A percentile compares a stretch with the other conserved stretches of the same genome.
phyloP scores from a whole-genome alignment of 2,888 invertebrate species.

The Agrochola macilenta region DNA sequence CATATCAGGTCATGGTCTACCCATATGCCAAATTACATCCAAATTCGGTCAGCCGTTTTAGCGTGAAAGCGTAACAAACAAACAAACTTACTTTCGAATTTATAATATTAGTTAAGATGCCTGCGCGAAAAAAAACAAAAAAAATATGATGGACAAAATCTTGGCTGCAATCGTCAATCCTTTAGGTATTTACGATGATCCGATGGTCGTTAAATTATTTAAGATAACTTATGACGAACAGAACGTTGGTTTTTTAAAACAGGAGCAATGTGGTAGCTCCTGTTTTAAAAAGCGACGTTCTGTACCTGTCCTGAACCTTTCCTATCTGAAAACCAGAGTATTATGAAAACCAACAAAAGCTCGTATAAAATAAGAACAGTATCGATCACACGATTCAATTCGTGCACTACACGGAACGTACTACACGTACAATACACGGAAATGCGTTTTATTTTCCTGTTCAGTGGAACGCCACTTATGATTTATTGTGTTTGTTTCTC shows the following conservation, averaged over 20 bases:
- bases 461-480: slow-evolving; percentile 83
- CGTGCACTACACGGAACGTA: too few relatives aligned
- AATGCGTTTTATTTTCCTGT: slow-evolving; percentile 85
- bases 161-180: background rate
- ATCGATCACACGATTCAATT: slow-evolving; percentile 71
- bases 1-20: too few relatives aligned
- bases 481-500: slow-evolving; percentile 74
- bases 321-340: slow-evolving; percentile 6
- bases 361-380: slow-evolving; percentile 65
- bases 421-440: slow-evolving; percentile 71
- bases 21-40: too few relatives aligned
- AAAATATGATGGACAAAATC: background rate
- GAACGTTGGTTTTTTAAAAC: background rate
- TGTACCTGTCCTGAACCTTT: too few relatives aligned
- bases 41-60: too few relatives aligned
- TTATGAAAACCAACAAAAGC: slow-evolving; percentile 43
- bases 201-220: background rate
- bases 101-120: too few relatives aligned
- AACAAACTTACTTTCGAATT: too few relatives aligned
- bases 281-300: too few relatives aligned
- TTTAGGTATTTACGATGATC: background rate
- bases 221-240: background rate
- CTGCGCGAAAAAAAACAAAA: background rate
- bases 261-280: too few relatives aligned
- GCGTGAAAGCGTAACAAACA: too few relatives aligned